These are phyloP conservation scores for Scaptodrosophila latifasciaeformis DNA, from an alignment of 2,888 invertebrate species.

Conservation along the genomic window DNA sequence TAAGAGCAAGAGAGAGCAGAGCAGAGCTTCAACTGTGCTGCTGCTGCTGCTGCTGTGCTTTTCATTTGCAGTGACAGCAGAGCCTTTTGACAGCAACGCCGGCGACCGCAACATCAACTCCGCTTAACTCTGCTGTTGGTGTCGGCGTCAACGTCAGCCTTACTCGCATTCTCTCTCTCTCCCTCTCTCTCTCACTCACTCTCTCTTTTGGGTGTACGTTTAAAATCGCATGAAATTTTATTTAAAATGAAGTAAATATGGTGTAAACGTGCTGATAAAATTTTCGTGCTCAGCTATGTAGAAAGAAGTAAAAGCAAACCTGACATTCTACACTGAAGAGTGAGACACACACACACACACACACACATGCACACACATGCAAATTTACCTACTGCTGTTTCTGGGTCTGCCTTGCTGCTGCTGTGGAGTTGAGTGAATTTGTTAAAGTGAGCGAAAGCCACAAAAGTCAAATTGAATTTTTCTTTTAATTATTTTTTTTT, in stretches of 20 bases:
- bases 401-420: too few species aligned
- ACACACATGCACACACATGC: background rate
- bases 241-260: conserved; percentile 74
- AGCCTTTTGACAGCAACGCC: background rate
- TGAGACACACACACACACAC: too few species aligned
- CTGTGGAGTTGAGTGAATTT: too few species aligned
- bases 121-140: background rate
- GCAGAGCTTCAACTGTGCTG: too few species aligned
- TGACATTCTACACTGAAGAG: too few species aligned
- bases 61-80: conserved; percentile 62
- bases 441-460: conserved; percentile 11
- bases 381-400: background rate
- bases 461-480: conserved; percentile 14
- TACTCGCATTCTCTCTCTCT: too few species aligned
- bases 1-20: too few species aligned
- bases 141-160: too few species aligned
- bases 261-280: conserved; percentile 74
- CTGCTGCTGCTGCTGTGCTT: conserved; percentile 46
- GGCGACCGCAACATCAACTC: conserved; percentile 3
- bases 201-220: too few species aligned
- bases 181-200: too few species aligned
- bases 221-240: conserved; percentile 72
- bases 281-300: conserved; percentile 63
- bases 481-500: too few species aligned
- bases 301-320: conserved; percentile 54